These are phyloP conservation scores for Drosophila austrosaltans DNA, from an alignment of 2,888 invertebrate species.

Conservation along the genomic window DNA sequence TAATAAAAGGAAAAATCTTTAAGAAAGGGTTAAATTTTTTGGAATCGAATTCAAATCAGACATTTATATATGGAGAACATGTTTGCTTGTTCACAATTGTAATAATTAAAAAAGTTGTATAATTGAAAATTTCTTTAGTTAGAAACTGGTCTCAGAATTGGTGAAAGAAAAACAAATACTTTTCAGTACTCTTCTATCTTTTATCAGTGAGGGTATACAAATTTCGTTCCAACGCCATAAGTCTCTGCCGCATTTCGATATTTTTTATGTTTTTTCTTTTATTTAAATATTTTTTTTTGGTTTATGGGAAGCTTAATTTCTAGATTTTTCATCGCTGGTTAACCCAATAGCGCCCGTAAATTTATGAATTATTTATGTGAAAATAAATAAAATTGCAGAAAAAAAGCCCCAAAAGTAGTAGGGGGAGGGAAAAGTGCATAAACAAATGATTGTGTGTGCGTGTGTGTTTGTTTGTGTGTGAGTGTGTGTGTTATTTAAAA, in stretches of 20 bases:
- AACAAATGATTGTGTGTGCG: slow-evolving; percentile 1
- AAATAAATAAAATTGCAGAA: slow-evolving; percentile 58
- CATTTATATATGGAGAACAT: too few relatives aligned
- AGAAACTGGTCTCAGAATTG: too few relatives aligned
- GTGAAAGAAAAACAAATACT: too few relatives aligned
- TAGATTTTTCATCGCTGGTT: slow-evolving; percentile 74
- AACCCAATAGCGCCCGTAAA: slow-evolving; percentile 69
- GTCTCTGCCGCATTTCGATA: background rate
- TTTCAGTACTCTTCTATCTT: background rate
- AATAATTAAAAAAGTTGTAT: too few relatives aligned
- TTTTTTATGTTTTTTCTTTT: background rate
- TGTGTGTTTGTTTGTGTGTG: background rate
- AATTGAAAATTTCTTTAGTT: too few relatives aligned
- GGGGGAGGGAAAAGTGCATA: background rate
- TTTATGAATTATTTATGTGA: slow-evolving; percentile 73
- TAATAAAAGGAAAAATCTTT: too few relatives aligned
- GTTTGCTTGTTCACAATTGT: too few relatives aligned
- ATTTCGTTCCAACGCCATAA: slow-evolving; percentile 20
- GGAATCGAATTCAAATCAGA: too few relatives aligned
- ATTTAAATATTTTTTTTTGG: slow-evolving; percentile 16
- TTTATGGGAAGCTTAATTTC: slow-evolving; percentile 68
- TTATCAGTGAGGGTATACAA: slow-evolving; percentile 6
- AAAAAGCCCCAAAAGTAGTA: slow-evolving; percentile 3
- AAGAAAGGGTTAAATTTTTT: too few relatives aligned
- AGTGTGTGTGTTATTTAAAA: slow-evolving; percentile 44